phyloP scores from a whole-genome alignment of 1,140 invertebrate genomes.

The Drosophila nigromelanica region DNA sequence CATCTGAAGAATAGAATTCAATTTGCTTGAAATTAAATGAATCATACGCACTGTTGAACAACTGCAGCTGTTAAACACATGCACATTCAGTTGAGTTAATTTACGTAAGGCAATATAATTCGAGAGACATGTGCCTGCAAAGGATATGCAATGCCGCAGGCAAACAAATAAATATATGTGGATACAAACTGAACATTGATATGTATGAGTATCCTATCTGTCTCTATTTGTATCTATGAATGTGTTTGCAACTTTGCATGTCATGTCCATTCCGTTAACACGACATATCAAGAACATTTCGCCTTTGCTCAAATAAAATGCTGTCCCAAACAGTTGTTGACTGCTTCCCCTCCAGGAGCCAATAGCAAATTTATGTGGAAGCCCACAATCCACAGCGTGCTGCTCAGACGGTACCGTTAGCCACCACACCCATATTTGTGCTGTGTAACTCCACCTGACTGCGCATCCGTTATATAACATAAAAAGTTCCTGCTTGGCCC shows the following conservation, averaged over 20 bases:
- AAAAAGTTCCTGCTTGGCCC: conserved; percentile 21
- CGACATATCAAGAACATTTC: conserved; percentile 44
- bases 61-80: conserved; percentile 13
- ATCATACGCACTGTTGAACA: conserved; percentile 37
- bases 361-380: conserved; percentile 23
- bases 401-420: not conserved
- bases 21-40: conserved; percentile 27
- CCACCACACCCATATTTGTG: conserved; percentile 66
- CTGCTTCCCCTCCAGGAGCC: conserved; percentile 48
- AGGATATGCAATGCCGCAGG: conserved; percentile 6
- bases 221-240: not conserved
- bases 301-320: conserved; percentile 8
- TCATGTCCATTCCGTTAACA: conserved; percentile 34
- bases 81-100: not conserved
- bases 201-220: conserved; percentile 5
- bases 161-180: not conserved
- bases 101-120: conserved; percentile 6
- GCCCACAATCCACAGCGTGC: conserved; percentile 2
- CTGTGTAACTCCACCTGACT: conserved; percentile 29
- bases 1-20: not conserved
- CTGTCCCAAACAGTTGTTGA: conserved; percentile 9
- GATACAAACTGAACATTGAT: not conserved
- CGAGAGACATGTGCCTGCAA: conserved; percentile 9
- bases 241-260: conserved; percentile 12
- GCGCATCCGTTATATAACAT: conserved; percentile 65